Evolutionary conservation across 2,113 vertebrate genomes (phyloP).

Genomic region (Merops nubicus): DNA sequence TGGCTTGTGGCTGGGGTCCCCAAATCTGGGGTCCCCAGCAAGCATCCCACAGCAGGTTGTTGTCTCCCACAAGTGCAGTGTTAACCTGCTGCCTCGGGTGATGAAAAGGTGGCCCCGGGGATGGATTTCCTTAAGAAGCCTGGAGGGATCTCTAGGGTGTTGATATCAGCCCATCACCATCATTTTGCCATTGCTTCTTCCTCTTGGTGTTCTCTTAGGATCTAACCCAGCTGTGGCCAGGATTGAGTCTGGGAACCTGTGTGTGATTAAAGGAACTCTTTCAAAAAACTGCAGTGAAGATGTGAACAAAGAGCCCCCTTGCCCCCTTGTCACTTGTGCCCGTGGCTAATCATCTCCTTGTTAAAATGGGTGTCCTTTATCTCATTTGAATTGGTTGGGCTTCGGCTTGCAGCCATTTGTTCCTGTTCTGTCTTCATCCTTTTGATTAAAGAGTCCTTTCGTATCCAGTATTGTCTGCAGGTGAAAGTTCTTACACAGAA

Average conservation of each 20-base stretch:
- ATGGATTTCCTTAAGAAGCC: background rate
- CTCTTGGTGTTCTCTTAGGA: background rate
- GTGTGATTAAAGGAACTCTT: background rate
- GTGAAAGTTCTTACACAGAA: background rate
- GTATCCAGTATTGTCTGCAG: background rate
- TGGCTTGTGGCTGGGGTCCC: background rate
- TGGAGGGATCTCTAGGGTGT: background rate
- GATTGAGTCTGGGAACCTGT: background rate
- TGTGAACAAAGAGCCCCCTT: background rate
- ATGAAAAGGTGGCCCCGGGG: background rate
- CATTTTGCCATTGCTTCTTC: rapidly evolving
- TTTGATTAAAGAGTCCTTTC: constrained; percentile 1
- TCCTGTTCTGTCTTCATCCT: background rate
- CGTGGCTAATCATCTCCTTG: background rate
- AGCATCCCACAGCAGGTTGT: background rate
- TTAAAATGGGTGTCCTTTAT: constrained; percentile 1
- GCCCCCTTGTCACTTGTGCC: background rate
- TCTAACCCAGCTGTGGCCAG: background rate
- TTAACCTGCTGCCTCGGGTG: background rate
- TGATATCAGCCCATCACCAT: background rate
- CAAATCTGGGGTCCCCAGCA: background rate
- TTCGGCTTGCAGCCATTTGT: background rate
- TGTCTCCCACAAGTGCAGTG: rapidly evolving
- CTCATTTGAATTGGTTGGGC: background rate
- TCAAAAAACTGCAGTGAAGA: background rate